phyloP scores from a whole-genome alignment of 2,797 vertebrate species.

The Bradypodion ventrale region DNA sequence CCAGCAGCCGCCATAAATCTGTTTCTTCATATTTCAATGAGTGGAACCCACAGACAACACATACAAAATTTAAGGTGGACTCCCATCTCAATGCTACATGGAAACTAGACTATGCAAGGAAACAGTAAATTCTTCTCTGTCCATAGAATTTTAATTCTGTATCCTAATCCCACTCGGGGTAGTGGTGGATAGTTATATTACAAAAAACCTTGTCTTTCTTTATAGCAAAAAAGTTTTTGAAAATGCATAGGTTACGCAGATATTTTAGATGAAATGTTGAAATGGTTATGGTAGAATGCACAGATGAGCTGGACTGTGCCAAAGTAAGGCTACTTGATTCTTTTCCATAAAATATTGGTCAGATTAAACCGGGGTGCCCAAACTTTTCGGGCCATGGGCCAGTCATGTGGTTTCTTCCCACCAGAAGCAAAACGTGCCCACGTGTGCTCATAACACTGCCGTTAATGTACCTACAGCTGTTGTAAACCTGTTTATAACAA shows the following conservation, averaged over 20 bases:
- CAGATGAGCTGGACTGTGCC: not conserved
- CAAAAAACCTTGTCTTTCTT: conserved; percentile 1
- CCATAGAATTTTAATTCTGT: not conserved
- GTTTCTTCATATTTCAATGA: conserved; percentile 89
- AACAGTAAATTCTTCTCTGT: not conserved
- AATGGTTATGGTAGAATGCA: conserved; percentile 32
- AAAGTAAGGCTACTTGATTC: not conserved
- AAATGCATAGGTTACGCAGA: not conserved
- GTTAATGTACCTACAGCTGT: too few relatives aligned
- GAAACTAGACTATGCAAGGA: not conserved
- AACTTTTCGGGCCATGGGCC: too few relatives aligned
- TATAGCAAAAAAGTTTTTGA: not conserved
- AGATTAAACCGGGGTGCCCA: too few relatives aligned
- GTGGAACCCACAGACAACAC: conserved; percentile 78
- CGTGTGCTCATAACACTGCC: too few relatives aligned
- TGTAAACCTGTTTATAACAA: too few relatives aligned
- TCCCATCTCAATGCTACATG: conserved; percentile 9
- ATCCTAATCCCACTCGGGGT: not conserved
- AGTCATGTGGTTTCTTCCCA: too few relatives aligned
- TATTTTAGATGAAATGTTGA: conserved; percentile 39
- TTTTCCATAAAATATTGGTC: not conserved
- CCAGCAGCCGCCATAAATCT: conserved; percentile 95
- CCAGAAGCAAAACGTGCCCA: too few relatives aligned
- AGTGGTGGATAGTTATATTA: not conserved
- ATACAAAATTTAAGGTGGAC: conserved; percentile 74